Base-by-base conservation (phyloP, 1,140 invertebrate genomes). In the Brevipalpus yothersi region DNA sequence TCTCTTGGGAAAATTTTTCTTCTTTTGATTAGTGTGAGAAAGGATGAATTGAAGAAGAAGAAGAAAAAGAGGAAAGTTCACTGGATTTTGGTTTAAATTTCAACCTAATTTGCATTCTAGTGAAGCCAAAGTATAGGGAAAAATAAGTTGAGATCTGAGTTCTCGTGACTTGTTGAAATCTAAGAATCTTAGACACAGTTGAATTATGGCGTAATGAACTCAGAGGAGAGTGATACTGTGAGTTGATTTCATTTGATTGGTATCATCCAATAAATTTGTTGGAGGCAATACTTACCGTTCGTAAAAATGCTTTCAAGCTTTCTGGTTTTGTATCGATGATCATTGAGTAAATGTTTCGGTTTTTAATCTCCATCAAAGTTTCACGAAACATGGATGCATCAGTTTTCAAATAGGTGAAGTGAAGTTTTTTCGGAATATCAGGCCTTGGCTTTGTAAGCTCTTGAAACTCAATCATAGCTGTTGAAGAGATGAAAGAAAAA, bases 381-480 rank as follows among this genome's bases (percentile, higher is more conserved):
- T 83, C 79, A 62, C 86, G 73, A 72, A 89, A 89, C 9, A 81
- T 80, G 17, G 75, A 73, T 23, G 81, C 78, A 61, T 78, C 78
- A 3, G 79, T 80, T 69, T 87, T 81, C 45, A 84, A 77, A 58
- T 87, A 84, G 68, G 86, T 86, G 76, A 90, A 81, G 71, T 89
- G 84, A 7, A 68, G 59, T 47, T 72, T 60, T 54, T 67, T 66
- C 2, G 58, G 58, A 17, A 58, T 19, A 12, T 78, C 73, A 39
- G 80, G 76, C n/a, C 31, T 31, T 31, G 77, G 75, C 66, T 81
- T 80, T 58, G 86, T 80, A 63, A 92, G 72, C 65, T 87, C 82
- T 70, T 90, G 82, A 4, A 91, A 77, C 68, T 87, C 84, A 63
- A 91, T 81, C 43, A 92, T 73, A 21, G 87, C 89, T 92, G 72